phyloP scores from a whole-genome alignment of 2,797 vertebrate genomes.

The Halcyon chelicuti region DNA sequence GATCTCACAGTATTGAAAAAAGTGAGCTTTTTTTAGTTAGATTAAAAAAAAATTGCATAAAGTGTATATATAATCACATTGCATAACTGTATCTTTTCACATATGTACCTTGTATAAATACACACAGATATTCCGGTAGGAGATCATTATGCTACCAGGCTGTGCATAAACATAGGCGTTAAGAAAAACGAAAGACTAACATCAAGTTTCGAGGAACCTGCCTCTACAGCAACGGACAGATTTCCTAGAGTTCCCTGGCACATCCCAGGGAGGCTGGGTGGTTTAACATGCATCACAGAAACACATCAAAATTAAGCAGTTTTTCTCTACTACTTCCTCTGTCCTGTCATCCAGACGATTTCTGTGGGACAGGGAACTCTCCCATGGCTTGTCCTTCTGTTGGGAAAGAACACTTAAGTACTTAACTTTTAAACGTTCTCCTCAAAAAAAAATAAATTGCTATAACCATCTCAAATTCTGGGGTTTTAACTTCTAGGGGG shows the following conservation, averaged over 20 bases:
- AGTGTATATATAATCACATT: background rate
- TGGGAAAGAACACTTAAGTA: background rate
- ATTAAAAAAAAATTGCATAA: background rate
- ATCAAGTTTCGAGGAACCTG: constrained; percentile 10
- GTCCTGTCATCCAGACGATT: background rate
- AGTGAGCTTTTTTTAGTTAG: background rate
- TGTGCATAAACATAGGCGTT: constrained; percentile 13
- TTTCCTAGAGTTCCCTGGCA: constrained; percentile 38
- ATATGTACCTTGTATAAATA: background rate
- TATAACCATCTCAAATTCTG: background rate
- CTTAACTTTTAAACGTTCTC: background rate
- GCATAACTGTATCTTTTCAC: constrained; percentile 16
- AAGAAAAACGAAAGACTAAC: constrained; percentile 6
- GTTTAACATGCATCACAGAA: background rate
- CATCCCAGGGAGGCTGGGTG: background rate
- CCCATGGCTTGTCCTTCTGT: background rate
- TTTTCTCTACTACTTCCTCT: constrained; percentile 28
- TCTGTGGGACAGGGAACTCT: background rate
- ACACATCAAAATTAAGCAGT: background rate
- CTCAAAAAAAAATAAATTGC: background rate
- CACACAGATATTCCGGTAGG: background rate
- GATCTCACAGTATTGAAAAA: background rate
- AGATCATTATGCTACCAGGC: background rate
- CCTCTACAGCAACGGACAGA: constrained; percentile 16
- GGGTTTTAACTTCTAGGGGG: background rate